These are phyloP conservation scores for Megaptera novaeangliae DNA, from an alignment of 2,113 vertebrate species.

Conservation along the genomic window DNA sequence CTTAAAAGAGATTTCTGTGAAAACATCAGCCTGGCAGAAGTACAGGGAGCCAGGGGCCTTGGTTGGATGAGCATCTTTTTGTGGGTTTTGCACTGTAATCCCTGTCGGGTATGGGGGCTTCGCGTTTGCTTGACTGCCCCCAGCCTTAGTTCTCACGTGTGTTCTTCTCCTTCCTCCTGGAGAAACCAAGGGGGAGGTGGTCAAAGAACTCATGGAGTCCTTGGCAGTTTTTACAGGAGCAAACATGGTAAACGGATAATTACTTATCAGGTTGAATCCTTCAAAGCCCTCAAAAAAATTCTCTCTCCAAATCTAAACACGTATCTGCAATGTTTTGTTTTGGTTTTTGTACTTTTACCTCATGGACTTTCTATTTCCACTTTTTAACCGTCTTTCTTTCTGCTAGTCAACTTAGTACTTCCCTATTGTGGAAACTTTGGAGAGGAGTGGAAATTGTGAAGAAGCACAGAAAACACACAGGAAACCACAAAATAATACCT, in stretches of 20 bases:
- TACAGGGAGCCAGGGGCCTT: not conserved
- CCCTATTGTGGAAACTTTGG: not conserved
- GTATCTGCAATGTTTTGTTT: not conserved
- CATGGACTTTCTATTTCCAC: not conserved
- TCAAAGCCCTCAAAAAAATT: not conserved
- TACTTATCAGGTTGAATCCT: not conserved
- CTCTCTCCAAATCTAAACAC: not conserved
- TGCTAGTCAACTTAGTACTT: not conserved
- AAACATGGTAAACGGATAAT: fast-evolving
- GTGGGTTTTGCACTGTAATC: not conserved
- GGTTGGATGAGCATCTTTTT: no score
- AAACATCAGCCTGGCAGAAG: not conserved
- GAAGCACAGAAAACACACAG: not conserved
- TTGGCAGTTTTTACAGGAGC: no score
- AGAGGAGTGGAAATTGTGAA: not conserved
- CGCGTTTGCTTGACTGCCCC: fast-evolving
- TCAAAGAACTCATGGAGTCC: not conserved
- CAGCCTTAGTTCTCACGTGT: fast-evolving
- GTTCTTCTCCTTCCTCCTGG: not conserved
- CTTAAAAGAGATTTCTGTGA: not conserved
- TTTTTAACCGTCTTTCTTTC: not conserved
- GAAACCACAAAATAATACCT: not conserved
- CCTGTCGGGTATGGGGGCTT: not conserved
- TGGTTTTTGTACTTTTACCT: not conserved
- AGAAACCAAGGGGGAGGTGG: not conserved